phyloP scores from a whole-genome alignment of 2,113 vertebrate genomes.

The Cyphomyrus discorhynchus region DNA sequence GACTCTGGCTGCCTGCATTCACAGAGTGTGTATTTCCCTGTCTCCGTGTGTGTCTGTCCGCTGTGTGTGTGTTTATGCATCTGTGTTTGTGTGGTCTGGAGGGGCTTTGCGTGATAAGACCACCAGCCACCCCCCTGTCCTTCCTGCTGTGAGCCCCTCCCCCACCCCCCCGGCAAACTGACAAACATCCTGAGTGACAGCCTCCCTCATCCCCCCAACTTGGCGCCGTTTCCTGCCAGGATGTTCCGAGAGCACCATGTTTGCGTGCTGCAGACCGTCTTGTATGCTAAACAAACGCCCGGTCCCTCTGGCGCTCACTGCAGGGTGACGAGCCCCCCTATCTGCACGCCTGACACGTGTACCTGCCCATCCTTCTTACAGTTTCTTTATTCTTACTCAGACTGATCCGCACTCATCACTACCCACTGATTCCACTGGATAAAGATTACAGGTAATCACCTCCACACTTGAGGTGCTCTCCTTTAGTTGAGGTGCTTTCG shows the following conservation, averaged over 20 bases:
- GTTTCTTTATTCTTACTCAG: background rate
- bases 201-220: no score
- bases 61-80: constrained; percentile 42
- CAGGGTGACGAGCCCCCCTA: background rate
- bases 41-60: constrained; percentile 20
- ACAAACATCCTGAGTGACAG: background rate
- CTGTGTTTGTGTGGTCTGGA: constrained; percentile 37
- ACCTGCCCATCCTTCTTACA: background rate
- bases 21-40: background rate
- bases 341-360: background rate
- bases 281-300: background rate
- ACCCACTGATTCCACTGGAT: background rate
- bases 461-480: background rate
- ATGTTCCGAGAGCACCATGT: background rate
- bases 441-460: background rate
- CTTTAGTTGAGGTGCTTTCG: background rate
- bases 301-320: background rate
- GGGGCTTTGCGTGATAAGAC: constrained; percentile 57
- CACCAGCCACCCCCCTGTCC: constrained; percentile 42
- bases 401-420: background rate
- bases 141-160: constrained; percentile 17
- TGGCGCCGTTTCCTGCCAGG: background rate
- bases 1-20: background rate
- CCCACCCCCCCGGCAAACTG: background rate
- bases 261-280: background rate